Evolutionary conservation across 2,797 vertebrate genomes (phyloP), one percentile per base, ranked within the genome.

Genomic region (Antrozous pallidus): DNA sequence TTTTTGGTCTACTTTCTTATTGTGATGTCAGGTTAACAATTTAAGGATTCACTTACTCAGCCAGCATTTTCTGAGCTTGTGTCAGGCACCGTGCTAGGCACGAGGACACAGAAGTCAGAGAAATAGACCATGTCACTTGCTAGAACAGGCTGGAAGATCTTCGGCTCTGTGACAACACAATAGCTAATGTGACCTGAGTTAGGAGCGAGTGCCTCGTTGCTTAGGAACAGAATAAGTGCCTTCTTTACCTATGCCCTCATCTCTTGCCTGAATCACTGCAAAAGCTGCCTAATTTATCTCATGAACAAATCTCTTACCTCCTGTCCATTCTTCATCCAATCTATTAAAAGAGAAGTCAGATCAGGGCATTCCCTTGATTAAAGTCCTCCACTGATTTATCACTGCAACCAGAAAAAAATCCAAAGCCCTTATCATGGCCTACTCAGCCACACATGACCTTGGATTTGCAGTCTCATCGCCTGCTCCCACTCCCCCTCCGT

Each of bases 21-120:
- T 80, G 20, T 40, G 69, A 87, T 67, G 33, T 38, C 82, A 40
- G 69, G 87, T 81, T 91, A 45, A 88, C 10, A 18, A 77, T 88
- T 63, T 54, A 63, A 36, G 58, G 58, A 58, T 61, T 81, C 61
- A 36, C 22, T 81, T 49, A 42, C 31, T 78, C 36, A 83, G 70
- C 24, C 42, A 63, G 42, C 33, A 78, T 56, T 63, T 78, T 20
- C 26, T 47, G 36, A 77, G 24, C 4, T 16, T 49, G n/a, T 79
- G 36, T 45, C 40, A 70, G 83, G 58, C 70, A 71, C 7, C 24
- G n/a, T 33, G 63, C 16, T 51, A 49, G 26, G 16, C 33, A 73
- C 65, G 10, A 73, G 24, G 45, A 71, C n/a, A 67, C 9, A 69
- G 36, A 79, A 40, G 54, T 56, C 38, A 80, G 56, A 89, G 49